Evolutionary conservation across 2,888 invertebrate genomes (phyloP).

Genomic region (Amphipoea lucens): DNA sequence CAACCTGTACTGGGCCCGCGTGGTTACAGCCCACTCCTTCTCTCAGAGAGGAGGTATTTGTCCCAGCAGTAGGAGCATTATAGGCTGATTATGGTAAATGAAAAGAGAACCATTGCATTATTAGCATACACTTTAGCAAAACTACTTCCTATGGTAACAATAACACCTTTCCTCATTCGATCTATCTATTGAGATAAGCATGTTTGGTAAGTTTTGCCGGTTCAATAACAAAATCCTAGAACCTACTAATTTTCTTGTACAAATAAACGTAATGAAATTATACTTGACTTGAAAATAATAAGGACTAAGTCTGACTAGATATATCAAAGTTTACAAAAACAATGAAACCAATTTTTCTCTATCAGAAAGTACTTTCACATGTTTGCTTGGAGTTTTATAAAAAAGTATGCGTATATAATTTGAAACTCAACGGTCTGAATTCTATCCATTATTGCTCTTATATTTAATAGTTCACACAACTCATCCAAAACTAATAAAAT

Average conservation of each 20-base stretch:
- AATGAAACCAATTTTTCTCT: not conserved
- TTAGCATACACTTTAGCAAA: not conserved
- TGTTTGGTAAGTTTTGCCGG: not conserved
- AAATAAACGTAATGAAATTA: not conserved
- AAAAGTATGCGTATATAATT: too few relatives aligned
- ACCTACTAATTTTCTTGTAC: not conserved
- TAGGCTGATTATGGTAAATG: not conserved
- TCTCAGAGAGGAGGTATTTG: too few relatives aligned
- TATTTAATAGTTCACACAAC: not conserved
- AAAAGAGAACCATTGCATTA: slow-evolving; percentile 3
- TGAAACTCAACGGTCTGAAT: not conserved
- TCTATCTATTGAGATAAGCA: not conserved
- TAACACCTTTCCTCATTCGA: not conserved
- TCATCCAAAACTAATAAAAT: not conserved
- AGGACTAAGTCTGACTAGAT: not conserved
- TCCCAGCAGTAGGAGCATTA: too few relatives aligned
- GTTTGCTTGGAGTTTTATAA: not conserved
- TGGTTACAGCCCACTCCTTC: too few relatives aligned
- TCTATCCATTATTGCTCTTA: not conserved
- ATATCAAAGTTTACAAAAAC: not conserved
- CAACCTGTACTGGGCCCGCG: too few relatives aligned
- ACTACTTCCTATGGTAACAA: not conserved
- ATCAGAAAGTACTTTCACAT: not conserved
- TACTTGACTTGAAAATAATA: not conserved
- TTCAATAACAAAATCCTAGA: not conserved